phyloP scores from a whole-genome alignment of 1,140 invertebrate species.

The Meloidogyne exigua region DNA sequence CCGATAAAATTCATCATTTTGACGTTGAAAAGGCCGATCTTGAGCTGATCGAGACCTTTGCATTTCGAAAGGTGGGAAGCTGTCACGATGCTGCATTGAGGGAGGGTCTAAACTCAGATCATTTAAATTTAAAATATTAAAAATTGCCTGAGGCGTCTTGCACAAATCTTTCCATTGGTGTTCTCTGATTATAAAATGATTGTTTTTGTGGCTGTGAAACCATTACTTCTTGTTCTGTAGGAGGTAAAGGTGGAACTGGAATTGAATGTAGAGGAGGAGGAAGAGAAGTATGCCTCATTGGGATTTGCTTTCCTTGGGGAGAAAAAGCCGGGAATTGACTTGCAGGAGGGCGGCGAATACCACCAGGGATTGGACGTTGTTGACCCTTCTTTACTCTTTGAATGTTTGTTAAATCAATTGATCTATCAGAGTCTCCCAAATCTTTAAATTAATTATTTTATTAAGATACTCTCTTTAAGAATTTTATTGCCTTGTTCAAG shows the following conservation, averaged over 20 bases:
- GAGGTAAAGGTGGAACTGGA: background rate
- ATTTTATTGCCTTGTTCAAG: constrained; percentile 23
- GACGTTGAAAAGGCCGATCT: constrained; percentile 9
- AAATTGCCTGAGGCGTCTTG: constrained; percentile 4
- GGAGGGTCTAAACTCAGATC: background rate
- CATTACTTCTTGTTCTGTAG: background rate
- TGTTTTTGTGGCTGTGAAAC: background rate
- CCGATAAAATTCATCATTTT: constrained; percentile 12
- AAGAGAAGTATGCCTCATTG: background rate
- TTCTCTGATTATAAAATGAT: background rate
- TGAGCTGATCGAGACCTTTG: constrained; percentile 10
- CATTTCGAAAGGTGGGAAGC: background rate
- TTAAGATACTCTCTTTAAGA: background rate
- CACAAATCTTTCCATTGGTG: constrained; percentile 13
- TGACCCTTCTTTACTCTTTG: background rate
- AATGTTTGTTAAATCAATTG: background rate
- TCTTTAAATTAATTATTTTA: background rate
- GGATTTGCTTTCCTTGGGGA: background rate
- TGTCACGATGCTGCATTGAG: background rate
- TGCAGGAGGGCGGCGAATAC: constrained; percentile 7
- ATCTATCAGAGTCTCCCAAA: constrained; percentile 6
- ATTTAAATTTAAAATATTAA: background rate
- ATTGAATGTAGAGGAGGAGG: background rate
- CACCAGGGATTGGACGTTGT: background rate
- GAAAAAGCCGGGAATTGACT: constrained; percentile 20